Conservation (phyloP, 2,797 vertebrate species). For the Parambassis ranga region DNA sequence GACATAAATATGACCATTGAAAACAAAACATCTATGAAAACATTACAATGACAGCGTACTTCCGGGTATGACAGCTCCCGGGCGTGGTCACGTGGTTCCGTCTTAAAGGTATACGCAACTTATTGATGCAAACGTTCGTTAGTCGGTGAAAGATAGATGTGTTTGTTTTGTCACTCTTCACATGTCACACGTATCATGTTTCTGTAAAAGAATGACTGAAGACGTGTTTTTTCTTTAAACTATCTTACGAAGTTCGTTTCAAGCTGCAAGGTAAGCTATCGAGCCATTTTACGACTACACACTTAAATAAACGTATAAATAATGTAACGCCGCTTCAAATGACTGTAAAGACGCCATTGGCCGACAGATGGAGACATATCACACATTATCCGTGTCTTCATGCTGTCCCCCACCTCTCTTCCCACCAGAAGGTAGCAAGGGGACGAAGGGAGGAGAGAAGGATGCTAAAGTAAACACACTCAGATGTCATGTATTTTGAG, state of each 20-base stretch:
- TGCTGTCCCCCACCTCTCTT: background rate
- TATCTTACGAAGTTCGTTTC: no score
- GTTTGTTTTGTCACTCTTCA: no score
- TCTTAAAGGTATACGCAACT: constrained; percentile 46
- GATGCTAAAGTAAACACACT: background rate
- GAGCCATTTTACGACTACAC: no score
- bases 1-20: background rate
- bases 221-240: no score
- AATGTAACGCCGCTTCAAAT: no score
- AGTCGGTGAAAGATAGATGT: no score
- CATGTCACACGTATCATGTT: no score
- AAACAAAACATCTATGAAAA: background rate
- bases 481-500: no score
- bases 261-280: no score
- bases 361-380: constrained; percentile 55
- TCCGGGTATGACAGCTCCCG: constrained; percentile 34
- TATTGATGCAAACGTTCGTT: no score
- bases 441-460: background rate
- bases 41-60: background rate
- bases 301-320: no score
- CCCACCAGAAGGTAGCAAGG: background rate
- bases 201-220: no score
- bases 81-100: constrained; percentile 19
- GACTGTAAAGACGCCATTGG: background rate
- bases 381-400: background rate